Evolutionary conservation across 2,113 vertebrate genomes (phyloP).

Genomic region (Lynx canadensis): DNA sequence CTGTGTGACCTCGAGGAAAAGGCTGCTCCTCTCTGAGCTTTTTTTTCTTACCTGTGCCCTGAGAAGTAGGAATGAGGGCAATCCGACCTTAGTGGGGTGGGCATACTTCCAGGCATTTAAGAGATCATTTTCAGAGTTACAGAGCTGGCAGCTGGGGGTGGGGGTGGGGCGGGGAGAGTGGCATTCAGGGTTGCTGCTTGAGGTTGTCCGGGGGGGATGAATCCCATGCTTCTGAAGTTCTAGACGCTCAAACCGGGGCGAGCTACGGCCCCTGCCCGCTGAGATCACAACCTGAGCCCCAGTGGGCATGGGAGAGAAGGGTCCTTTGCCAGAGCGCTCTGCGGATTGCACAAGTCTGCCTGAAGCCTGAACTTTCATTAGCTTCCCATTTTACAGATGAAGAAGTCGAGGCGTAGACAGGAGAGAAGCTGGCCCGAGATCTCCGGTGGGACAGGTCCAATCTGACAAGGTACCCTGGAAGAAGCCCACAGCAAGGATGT

Average conservation of each 20-base stretch:
- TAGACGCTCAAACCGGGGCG: background rate
- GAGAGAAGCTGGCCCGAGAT: background rate
- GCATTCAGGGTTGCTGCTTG: background rate
- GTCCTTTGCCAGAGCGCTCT: background rate
- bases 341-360: background rate
- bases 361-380: background rate
- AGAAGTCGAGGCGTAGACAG: background rate
- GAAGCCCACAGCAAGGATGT: background rate
- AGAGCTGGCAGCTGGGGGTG: background rate
- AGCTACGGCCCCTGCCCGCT: background rate
- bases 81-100: background rate
- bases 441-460: background rate
- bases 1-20: slow-evolving; percentile 69
- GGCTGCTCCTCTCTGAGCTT: slow-evolving; percentile 66
- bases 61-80: background rate
- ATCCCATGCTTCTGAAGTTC: background rate
- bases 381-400: background rate
- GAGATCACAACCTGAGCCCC: background rate
- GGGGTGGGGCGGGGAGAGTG: background rate
- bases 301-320: background rate
- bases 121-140: background rate
- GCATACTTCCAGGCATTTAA: background rate
- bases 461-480: background rate
- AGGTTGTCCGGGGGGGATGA: background rate
- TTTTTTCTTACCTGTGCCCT: slow-evolving; percentile 18